Evolutionary conservation across 2,888 invertebrate genomes (phyloP), one percentile per base, ranked within the genome.

Genomic region (Metopia argyrocephala): DNA sequence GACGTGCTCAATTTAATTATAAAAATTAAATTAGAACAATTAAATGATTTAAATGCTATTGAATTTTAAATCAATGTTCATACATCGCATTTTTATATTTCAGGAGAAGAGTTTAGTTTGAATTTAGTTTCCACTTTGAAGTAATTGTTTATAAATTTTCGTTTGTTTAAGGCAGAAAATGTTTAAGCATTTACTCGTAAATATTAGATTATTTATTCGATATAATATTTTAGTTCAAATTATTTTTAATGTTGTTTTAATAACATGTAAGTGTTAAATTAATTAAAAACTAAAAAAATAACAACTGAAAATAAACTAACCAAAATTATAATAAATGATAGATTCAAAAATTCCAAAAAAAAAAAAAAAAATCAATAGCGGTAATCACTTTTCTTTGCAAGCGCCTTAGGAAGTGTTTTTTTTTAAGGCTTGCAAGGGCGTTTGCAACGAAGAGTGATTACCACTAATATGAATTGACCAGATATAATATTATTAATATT

Each of bases 21-120:
- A 59, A n/a, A n/a, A 59, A 52, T 54, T 25, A 65, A 65, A 75
- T 65, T 73, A 38, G 46, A 69, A 62, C 65, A 79, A 75, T 75
- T 75, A 70, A 66, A 65, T 12, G 6, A 61, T 61, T 79, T 56
- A 74, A 62, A 59, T 45, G 38, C 25, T 68, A 31, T 68, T 20
- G 23, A 31, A 28, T 65, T 62, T 12, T 52, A 31, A 62, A 48
- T 48, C 15, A 50, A 48, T 38, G 38, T 65, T 31, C 7, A 7
- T 1, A 18, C 5, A 45, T 7, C 23, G 3, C 4, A 15, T 20
- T n/a, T 50, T 78, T 31, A 25, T 31, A 38, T 12, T 15, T 38
- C 15, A 38, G 3, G 15, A 3, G 15, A 1, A 12, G 2, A 38
- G 23, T 76, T 80, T 68, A 69, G 62, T 80, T 23, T 31, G 54